These are phyloP conservation scores for Folsomia candida DNA, from an alignment of 2,888 invertebrate genomes.

Conservation along the genomic window DNA sequence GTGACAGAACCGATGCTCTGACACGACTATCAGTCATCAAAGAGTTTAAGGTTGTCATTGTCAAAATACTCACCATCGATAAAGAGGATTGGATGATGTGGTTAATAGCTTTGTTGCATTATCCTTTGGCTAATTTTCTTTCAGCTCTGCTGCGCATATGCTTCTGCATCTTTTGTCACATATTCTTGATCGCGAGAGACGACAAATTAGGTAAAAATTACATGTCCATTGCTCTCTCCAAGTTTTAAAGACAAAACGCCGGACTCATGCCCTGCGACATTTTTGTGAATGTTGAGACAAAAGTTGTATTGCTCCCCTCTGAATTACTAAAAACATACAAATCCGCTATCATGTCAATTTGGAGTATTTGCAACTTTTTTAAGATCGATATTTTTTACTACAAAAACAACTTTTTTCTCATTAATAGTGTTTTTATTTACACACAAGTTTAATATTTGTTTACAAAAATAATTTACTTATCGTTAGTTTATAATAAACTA, in stretches of 20 bases:
- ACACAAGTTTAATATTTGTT: too few relatives aligned
- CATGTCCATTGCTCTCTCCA: constrained; percentile 4
- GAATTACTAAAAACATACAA: not conserved
- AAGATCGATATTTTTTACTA: not conserved
- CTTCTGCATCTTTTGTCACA: not conserved
- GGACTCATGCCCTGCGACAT: not conserved
- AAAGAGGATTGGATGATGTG: not conserved
- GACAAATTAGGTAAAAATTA: constrained; percentile 11
- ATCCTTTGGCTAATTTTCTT: not conserved
- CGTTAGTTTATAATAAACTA: too few relatives aligned
- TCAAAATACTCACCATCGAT: not conserved
- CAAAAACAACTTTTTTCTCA: too few relatives aligned
- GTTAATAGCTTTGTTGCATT: too few relatives aligned
- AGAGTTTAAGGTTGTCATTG: not conserved
- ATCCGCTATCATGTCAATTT: constrained; percentile 21
- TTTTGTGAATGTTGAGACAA: not conserved
- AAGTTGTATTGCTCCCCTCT: not conserved
- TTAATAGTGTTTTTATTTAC: too few relatives aligned
- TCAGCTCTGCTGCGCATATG: not conserved
- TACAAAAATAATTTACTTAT: too few relatives aligned
- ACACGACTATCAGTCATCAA: constrained; percentile 1
- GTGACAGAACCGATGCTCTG: not conserved
- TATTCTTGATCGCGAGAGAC: not conserved
- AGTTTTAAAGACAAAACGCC: not conserved
- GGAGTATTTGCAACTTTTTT: not conserved